These are phyloP conservation scores for Conopomorpha cramerella DNA, from an alignment of 1,140 invertebrate genomes.

Conservation along the genomic window DNA sequence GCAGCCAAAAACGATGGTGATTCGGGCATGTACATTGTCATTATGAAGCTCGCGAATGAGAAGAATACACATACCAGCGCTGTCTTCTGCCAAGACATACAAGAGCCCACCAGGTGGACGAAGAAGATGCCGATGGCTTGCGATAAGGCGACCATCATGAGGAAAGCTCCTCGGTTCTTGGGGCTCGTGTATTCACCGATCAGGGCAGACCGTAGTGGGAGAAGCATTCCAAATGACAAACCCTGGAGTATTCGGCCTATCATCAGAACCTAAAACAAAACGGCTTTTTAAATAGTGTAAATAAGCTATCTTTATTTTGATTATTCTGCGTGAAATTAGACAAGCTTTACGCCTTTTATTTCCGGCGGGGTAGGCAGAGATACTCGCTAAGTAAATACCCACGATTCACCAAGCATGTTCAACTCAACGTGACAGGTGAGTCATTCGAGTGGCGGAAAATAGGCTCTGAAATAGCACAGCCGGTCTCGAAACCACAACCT, in stretches of 20 bases:
- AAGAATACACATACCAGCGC: constrained; percentile 34
- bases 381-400: too few species aligned
- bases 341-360: too few species aligned
- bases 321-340: too few species aligned
- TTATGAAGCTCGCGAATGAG: too few species aligned
- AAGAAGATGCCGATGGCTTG: constrained; percentile 2
- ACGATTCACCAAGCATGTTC: too few species aligned
- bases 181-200: constrained; percentile 6
- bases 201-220: constrained; percentile 25
- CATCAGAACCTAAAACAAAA: constrained; percentile 1
- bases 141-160: constrained; percentile 1
- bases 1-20: constrained; percentile 64
- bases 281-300: too few species aligned
- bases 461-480: too few species aligned
- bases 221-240: constrained; percentile 1
- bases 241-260: constrained; percentile 2
- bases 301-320: too few species aligned
- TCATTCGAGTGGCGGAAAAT: too few species aligned
- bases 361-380: too few species aligned
- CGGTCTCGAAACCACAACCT: too few species aligned
- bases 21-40: constrained; percentile 58
- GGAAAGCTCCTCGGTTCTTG: constrained; percentile 5
- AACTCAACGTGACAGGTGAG: too few species aligned
- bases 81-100: constrained; percentile 44
- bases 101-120: constrained; percentile 48